Evolutionary conservation across 2,797 vertebrate genomes (phyloP).

Genomic region (Iguana delicatissima): DNA sequence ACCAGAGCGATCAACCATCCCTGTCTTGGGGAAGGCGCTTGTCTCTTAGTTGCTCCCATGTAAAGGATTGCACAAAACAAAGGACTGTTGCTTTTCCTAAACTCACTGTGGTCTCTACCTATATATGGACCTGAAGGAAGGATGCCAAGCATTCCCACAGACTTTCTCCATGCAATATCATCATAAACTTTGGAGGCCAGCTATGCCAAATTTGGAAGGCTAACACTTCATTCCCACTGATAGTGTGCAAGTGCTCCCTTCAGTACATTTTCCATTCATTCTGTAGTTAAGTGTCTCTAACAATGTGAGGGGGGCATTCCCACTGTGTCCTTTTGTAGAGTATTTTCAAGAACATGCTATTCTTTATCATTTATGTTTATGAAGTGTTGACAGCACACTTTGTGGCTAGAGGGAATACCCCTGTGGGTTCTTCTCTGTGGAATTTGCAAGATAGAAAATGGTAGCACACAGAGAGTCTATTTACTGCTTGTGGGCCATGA

Average conservation of each 20-base stretch:
- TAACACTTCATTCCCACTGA: neutral
- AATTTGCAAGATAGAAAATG: neutral
- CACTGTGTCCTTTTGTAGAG: neutral
- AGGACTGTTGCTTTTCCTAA: neutral
- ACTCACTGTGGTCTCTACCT: neutral
- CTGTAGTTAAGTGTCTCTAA: neutral
- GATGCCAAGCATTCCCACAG: neutral
- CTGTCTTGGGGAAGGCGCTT: too few relatives aligned
- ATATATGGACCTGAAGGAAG: neutral
- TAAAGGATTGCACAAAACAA: too few relatives aligned
- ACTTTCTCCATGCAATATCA: neutral
- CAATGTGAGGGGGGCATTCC: neutral
- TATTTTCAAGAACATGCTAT: neutral
- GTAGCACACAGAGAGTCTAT: neutral
- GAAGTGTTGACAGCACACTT: neutral
- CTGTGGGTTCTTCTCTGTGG: neutral
- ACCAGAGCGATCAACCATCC: too few relatives aligned
- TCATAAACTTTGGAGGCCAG: neutral
- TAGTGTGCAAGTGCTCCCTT: neutral
- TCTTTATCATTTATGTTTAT: slow-evolving; percentile 2
- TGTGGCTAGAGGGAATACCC: neutral
- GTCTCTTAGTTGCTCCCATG: too few relatives aligned
- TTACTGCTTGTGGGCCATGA: neutral
- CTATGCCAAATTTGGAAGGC: neutral
- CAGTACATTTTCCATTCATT: neutral